Conservation (phyloP, 53 echinoderm and acorn worm genomes). For the Actinopyga echinites region DNA sequence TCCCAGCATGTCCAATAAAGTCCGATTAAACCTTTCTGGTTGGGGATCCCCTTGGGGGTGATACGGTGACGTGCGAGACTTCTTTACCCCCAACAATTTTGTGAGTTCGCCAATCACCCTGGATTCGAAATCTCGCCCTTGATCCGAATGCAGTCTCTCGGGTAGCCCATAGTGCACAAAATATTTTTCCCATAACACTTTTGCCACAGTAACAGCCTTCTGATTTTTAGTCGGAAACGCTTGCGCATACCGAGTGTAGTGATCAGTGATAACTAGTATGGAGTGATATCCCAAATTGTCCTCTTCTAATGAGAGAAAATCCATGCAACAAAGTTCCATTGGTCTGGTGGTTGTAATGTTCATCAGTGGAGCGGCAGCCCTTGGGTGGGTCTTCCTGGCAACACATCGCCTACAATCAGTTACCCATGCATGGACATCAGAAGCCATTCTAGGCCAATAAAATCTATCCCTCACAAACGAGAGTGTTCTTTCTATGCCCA, state of each 20-base stretch:
- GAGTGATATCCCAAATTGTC: conserved; percentile 42
- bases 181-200: conserved; percentile 57
- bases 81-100: conserved; percentile 47
- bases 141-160: conserved; percentile 63
- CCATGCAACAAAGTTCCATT: conserved; percentile 54
- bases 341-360: conserved; percentile 27
- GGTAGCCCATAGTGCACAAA: conserved; percentile 64
- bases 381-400: not conserved
- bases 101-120: conserved; percentile 53
- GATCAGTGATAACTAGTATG: conserved; percentile 64
- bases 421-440: conserved; percentile 19
- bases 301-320: conserved; percentile 41
- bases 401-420: conserved; percentile 28
- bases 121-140: conserved; percentile 53
- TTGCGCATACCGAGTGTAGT: conserved; percentile 49
- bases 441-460: conserved; percentile 36
- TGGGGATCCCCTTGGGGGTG: conserved; percentile 68
- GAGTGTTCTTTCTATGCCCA: conserved; percentile 44
- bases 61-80: conserved; percentile 55
- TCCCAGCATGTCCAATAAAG: conserved; percentile 16
- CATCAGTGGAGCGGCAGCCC: conserved; percentile 26
- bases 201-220: conserved; percentile 54
- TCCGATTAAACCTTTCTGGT: conserved; percentile 58
- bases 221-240: conserved; percentile 56
- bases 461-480: conserved; percentile 37